Evolutionary conservation across 1,140 invertebrate genomes (phyloP).

Genomic region (Eupeodes corollae): DNA sequence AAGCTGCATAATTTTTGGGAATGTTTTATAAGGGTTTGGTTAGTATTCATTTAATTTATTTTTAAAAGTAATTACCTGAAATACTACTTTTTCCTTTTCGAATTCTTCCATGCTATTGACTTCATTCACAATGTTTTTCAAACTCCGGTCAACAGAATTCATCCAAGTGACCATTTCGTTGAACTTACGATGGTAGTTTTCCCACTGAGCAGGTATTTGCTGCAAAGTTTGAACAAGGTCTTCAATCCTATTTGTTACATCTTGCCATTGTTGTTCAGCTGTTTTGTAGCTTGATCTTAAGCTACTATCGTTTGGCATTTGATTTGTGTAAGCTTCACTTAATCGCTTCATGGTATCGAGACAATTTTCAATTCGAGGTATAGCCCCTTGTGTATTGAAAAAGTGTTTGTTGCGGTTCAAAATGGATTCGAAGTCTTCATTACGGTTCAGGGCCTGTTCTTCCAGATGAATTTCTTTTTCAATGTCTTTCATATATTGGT

Average conservation of each 20-base stretch:
- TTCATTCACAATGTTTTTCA: constrained; percentile 73
- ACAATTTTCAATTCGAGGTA: constrained; percentile 60
- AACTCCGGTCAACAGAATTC: constrained; percentile 71
- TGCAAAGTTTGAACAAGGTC: constrained; percentile 63
- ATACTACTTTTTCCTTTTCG: constrained; percentile 73
- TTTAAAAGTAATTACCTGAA: constrained; percentile 57
- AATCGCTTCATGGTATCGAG: constrained; percentile 65
- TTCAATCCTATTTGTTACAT: constrained; percentile 56
- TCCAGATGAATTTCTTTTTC: constrained; percentile 79
- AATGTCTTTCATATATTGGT: constrained; percentile 74
- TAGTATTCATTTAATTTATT: not conserved
- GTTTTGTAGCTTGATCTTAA: constrained; percentile 53
- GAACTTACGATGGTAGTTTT: constrained; percentile 71
- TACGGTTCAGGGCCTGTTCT: constrained; percentile 73
- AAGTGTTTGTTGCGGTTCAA: constrained; percentile 65
- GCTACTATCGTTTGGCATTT: constrained; percentile 51
- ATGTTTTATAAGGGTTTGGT: not conserved
- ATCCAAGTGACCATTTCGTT: constrained; percentile 81
- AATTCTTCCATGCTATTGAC: constrained; percentile 78
- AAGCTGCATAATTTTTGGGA: constrained; percentile 35
- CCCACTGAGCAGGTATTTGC: constrained; percentile 83
- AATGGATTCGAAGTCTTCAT: constrained; percentile 69
- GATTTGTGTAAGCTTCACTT: constrained; percentile 49
- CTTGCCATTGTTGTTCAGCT: constrained; percentile 63
- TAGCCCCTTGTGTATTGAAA: constrained; percentile 56